Evolutionary conservation across 2,888 invertebrate species (phyloP).

Genomic region (Phaedon cochleariae): DNA sequence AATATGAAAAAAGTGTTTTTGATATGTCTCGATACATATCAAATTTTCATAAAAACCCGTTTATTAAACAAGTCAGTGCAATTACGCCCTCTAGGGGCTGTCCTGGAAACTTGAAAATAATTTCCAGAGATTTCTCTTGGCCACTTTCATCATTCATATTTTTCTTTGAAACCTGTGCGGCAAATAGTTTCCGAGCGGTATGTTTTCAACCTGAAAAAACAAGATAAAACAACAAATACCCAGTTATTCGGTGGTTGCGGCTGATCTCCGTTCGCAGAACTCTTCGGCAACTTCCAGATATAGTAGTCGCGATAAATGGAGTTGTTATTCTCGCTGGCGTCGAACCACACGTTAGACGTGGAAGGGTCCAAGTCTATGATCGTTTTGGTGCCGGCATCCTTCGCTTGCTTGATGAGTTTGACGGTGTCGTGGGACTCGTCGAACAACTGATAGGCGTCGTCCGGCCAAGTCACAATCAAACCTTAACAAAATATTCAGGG

Average conservation of each 20-base stretch:
- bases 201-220: too few species aligned
- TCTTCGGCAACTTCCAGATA: conserved; percentile 72
- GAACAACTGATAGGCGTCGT: conserved; percentile 71
- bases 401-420: conserved; percentile 63
- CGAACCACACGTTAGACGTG: conserved; percentile 78
- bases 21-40: too few species aligned
- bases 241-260: conserved; percentile 74
- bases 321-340: conserved; percentile 67
- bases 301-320: conserved; percentile 77
- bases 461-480: conserved; percentile 69
- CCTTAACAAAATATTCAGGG: conserved; percentile 17
- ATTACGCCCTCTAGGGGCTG: too few species aligned
- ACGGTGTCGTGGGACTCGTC: conserved; percentile 63
- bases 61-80: too few species aligned
- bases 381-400: conserved; percentile 67
- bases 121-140: too few species aligned
- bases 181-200: too few species aligned
- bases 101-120: too few species aligned
- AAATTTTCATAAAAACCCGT: too few species aligned
- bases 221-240: too few species aligned
- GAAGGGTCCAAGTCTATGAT: conserved; percentile 81
- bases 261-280: conserved; percentile 55
- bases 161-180: too few species aligned
- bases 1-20: too few species aligned
- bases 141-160: too few species aligned